Percentiles rank a stretch among this genome's conserved stretches.
These are phyloP conservation scores for Pangasianodon hypophthalmus DNA, from an alignment of 2,113 vertebrate species.

Conservation along the genomic window DNA sequence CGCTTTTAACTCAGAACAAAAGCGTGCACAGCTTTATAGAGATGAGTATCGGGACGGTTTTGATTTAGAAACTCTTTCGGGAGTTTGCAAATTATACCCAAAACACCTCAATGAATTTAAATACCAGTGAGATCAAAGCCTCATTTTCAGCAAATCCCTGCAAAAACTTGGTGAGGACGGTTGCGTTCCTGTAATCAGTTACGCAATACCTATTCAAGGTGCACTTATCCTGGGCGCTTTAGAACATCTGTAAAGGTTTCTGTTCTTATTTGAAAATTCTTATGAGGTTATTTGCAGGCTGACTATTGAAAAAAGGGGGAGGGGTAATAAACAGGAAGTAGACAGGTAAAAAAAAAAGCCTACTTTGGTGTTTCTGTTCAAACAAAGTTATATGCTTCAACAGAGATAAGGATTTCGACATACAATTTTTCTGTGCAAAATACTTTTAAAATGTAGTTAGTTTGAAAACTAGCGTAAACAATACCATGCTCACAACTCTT, in stretches of 20 bases:
- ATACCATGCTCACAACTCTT: not conserved
- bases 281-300: not conserved
- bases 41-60: not conserved
- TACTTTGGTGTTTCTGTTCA: not conserved
- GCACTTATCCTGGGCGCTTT: not conserved
- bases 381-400: not conserved
- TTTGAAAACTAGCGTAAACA: not conserved
- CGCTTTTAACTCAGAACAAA: not conserved
- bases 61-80: not conserved
- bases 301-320: not conserved
- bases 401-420: not conserved
- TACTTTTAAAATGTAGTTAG: too few species aligned
- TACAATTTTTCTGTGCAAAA: not conserved
- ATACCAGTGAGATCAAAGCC: not conserved
- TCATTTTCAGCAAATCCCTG: too few species aligned
- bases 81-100: not conserved
- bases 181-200: not conserved
- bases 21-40: not conserved
- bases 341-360: not conserved
- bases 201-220: not conserved
- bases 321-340: not conserved
- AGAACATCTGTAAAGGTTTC: not conserved
- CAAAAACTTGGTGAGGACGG: not conserved
- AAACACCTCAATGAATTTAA: not conserved
- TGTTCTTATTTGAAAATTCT: not conserved